These are phyloP conservation scores for Crotalus helleri DNA, from an alignment of 2,113 vertebrate genomes.

Conservation along the genomic window DNA sequence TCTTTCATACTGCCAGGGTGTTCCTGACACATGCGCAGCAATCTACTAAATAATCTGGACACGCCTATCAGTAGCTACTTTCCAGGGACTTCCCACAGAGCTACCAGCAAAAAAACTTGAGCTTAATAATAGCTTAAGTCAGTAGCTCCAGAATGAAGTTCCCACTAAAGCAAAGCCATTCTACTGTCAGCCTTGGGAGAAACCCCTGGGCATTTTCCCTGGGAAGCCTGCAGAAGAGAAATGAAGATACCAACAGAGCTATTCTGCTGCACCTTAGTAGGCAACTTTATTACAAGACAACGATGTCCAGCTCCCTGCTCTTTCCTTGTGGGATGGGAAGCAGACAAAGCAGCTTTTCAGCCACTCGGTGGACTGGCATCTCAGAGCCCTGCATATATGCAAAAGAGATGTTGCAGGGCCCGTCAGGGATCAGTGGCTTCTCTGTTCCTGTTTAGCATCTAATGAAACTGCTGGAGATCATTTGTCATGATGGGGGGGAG, in stretches of 20 bases:
- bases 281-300: not conserved
- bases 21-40: not conserved
- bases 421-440: not conserved
- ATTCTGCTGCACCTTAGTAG: not conserved
- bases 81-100: not conserved
- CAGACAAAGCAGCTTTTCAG: not conserved
- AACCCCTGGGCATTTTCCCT: not conserved
- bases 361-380: not conserved
- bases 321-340: not conserved
- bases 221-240: not conserved
- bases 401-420: not conserved
- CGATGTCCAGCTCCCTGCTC: not conserved
- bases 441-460: not conserved
- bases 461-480: not conserved
- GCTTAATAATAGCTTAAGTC: not conserved
- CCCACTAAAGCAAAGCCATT: not conserved
- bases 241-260: not conserved
- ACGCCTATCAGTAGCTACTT: not conserved
- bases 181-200: not conserved
- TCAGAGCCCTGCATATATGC: not conserved
- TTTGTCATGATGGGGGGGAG: not conserved
- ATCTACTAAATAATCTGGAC: not conserved
- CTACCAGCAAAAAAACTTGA: not conserved
- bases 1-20: not conserved
- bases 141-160: not conserved